Evolutionary conservation across 2,888 invertebrate genomes (phyloP).

Genomic region (Parochlus steinenii): DNA sequence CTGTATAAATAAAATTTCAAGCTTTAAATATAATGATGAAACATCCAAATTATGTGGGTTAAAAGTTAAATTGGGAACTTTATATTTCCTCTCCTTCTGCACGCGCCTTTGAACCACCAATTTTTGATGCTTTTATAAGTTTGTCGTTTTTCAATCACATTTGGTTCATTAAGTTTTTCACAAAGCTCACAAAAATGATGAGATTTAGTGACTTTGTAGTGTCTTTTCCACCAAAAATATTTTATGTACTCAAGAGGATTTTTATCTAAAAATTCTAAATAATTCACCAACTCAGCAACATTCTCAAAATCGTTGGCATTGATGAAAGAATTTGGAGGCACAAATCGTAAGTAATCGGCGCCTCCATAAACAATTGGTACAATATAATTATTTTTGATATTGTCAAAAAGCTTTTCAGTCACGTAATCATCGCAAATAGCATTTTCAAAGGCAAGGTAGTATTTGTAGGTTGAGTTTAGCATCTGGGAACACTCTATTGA

Average conservation of each 20-base stretch:
- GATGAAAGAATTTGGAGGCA: conserved; percentile 45
- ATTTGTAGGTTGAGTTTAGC: conserved; percentile 40
- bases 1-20: too few species aligned
- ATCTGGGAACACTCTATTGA: conserved; percentile 25
- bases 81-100: too few species aligned
- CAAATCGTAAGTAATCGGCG: conserved; percentile 39
- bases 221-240: conserved; percentile 47
- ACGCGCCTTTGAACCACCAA: conserved; percentile 22
- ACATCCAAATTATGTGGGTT: too few species aligned
- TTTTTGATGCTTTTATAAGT: conserved; percentile 22
- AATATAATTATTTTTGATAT: conserved; percentile 26
- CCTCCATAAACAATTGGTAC: conserved; percentile 52
- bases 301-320: conserved; percentile 43
- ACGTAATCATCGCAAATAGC: conserved; percentile 52
- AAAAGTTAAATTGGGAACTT: too few species aligned
- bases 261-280: conserved; percentile 28
- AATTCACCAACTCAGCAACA: conserved; percentile 38
- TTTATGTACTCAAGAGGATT: conserved; percentile 40
- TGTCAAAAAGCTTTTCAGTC: conserved; percentile 41
- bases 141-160: conserved; percentile 18
- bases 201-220: conserved; percentile 28
- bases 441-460: conserved; percentile 51
- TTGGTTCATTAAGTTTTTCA: conserved; percentile 20
- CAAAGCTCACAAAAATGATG: conserved; percentile 25
- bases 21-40: background rate